Percentiles rank a stretch among this genome's conserved stretches.
These are phyloP conservation scores for Valencia hispanica DNA, from an alignment of 2,797 vertebrate genomes.

Conservation along the genomic window DNA sequence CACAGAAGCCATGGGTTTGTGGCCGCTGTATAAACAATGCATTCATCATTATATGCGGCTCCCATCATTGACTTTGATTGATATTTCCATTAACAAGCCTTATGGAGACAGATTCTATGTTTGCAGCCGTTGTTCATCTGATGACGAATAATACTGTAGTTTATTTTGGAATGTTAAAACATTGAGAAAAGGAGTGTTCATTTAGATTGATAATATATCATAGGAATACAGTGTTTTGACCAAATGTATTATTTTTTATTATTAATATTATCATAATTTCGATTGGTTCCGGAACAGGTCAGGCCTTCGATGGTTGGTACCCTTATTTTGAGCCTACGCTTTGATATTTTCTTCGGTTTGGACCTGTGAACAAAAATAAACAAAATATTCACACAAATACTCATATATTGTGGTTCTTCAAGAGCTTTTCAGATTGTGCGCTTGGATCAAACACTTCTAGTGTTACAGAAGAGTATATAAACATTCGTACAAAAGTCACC, in stretches of 20 bases:
- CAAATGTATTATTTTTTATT: too few species aligned
- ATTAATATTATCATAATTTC: background rate
- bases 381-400: background rate
- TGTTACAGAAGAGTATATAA: too few species aligned
- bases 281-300: background rate
- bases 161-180: background rate
- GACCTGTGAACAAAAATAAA: background rate
- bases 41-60: conserved; percentile 59
- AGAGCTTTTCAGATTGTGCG: too few species aligned
- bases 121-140: conserved; percentile 50
- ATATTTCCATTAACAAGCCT: conserved; percentile 54
- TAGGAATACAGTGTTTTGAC: background rate
- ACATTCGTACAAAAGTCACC: background rate
- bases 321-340: background rate
- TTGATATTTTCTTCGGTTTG: background rate
- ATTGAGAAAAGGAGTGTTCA: background rate
- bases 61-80: conserved; percentile 58
- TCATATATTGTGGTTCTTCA: background rate
- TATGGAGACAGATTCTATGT: conserved; percentile 37
- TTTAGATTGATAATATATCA: background rate
- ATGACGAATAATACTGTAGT: conserved; percentile 43
- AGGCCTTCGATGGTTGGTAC: background rate
- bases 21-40: conserved; percentile 47
- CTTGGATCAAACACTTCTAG: too few species aligned
- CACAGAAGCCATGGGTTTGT: conserved; percentile 56